Conservation (phyloP, 2,113 vertebrate genomes). For the Todiramphus chloris region DNA sequence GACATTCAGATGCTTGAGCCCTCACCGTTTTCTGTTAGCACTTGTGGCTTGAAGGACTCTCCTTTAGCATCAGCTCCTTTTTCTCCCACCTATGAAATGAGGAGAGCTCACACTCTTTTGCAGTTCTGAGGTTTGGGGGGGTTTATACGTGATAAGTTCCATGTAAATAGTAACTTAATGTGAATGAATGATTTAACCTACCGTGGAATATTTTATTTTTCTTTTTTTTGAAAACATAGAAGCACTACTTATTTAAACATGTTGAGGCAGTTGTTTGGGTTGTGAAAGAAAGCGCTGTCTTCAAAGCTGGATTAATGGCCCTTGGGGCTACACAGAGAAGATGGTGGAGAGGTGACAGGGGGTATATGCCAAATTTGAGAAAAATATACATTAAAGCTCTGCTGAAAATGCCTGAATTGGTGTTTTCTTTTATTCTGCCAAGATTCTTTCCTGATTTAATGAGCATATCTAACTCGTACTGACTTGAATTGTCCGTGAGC, state of each 20-base stretch:
- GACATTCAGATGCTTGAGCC: background rate
- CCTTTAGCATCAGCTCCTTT: background rate
- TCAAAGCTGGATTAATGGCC: conserved; percentile 12
- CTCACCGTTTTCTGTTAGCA: background rate
- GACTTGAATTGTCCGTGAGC: background rate
- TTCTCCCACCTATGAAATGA: background rate
- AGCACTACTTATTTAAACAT: background rate
- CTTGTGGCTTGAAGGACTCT: background rate
- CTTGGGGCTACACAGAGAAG: background rate
- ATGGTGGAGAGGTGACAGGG: background rate
- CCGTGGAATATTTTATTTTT: background rate
- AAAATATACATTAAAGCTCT: background rate
- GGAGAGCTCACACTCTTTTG: background rate
- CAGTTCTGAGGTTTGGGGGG: background rate
- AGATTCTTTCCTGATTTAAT: background rate
- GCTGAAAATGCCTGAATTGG: background rate
- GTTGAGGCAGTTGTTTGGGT: conserved; percentile 3
- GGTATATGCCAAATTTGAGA: background rate
- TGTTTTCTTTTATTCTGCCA: background rate
- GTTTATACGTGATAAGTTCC: background rate
- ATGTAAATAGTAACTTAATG: background rate
- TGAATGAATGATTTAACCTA: background rate
- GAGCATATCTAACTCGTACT: background rate
- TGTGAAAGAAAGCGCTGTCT: conserved; percentile 5
- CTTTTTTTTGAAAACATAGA: background rate